Percentiles rank a stretch among this genome's conserved stretches.
Conservation (phyloP, 2,797 vertebrate species). For the Syngnathus acus region DNA sequence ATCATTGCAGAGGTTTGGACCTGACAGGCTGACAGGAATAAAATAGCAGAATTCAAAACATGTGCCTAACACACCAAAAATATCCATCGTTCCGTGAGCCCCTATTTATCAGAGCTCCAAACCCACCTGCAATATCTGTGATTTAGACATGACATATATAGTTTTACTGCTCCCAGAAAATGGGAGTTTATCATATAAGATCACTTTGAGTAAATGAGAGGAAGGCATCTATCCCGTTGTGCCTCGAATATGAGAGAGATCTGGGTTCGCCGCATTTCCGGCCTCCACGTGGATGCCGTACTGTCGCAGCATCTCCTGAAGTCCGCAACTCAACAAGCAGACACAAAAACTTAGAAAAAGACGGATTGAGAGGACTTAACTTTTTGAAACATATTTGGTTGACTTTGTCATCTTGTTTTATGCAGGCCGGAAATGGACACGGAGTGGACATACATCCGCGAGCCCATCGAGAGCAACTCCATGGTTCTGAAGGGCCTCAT, state of each 20-base stretch:
- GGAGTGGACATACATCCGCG: constrained; percentile 84
- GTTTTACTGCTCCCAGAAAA: too few relatives aligned
- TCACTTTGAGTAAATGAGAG: too few relatives aligned
- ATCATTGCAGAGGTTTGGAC: constrained; percentile 16
- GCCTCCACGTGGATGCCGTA: too few relatives aligned
- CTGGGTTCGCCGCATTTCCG: too few relatives aligned
- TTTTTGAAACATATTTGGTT: not conserved
- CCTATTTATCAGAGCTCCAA: not conserved
- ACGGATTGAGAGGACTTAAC: not conserved
- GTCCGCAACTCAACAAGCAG: too few relatives aligned
- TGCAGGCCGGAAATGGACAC: constrained; percentile 85
- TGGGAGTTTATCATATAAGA: too few relatives aligned
- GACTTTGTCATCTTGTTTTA: not conserved
- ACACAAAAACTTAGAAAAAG: too few relatives aligned
- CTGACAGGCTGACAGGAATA: not conserved
- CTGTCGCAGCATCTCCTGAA: too few relatives aligned
- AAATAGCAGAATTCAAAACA: not conserved
- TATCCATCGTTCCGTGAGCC: not conserved
- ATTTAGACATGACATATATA: too few relatives aligned
- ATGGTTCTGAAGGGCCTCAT: constrained; percentile 88
- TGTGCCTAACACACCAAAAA: not conserved
- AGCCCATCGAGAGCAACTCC: constrained; percentile 82
- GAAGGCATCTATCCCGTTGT: too few relatives aligned
- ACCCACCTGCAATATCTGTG: too few relatives aligned
- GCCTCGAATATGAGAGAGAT: too few relatives aligned